Evolutionary conservation across 30 jellyfish, hydroid and myxozoan species (phyloP).

Genomic region (Rhopilema esculentum): DNA sequence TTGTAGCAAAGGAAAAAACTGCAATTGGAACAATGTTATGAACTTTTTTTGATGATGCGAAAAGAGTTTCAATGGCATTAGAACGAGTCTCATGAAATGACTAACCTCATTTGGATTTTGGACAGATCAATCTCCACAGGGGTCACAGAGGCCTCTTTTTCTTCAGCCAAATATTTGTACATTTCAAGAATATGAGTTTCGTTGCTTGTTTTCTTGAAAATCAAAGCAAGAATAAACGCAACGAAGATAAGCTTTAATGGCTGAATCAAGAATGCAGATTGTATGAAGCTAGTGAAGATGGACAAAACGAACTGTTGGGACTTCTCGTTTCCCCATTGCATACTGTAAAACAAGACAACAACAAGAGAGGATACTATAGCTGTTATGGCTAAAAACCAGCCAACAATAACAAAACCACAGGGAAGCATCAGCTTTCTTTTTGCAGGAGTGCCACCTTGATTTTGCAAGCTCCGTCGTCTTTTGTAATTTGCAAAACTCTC

Average conservation of each 20-base stretch:
- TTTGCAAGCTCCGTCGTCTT: not conserved
- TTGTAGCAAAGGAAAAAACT: too few relatives aligned
- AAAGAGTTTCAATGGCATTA: too few relatives aligned
- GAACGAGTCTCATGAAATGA: not conserved
- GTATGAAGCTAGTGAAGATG: slow-evolving; percentile 76
- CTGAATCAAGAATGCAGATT: slow-evolving; percentile 76
- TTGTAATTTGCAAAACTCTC: slow-evolving; percentile 36
- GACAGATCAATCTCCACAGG: slow-evolving; percentile 30
- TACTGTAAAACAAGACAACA: slow-evolving; percentile 75
- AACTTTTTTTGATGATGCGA: too few relatives aligned
- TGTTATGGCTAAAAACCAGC: slow-evolving; percentile 57
- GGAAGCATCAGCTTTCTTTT: slow-evolving; percentile 38
- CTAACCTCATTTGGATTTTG: slow-evolving; percentile 56
- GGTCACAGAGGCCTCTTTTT: slow-evolving; percentile 7
- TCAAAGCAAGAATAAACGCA: slow-evolving; percentile 69
- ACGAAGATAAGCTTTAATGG: slow-evolving; percentile 74
- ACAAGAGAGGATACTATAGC: slow-evolving; percentile 49
- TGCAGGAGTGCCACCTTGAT: not conserved
- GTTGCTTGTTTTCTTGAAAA: slow-evolving; percentile 43
- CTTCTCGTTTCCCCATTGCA: slow-evolving; percentile 85
- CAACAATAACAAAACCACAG: slow-evolving; percentile 39
- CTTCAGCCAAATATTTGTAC: slow-evolving; percentile 52
- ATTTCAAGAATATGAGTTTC: slow-evolving; percentile 54
- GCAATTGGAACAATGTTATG: too few relatives aligned
- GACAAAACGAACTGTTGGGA: slow-evolving; percentile 79